These are phyloP conservation scores for Hetaerina americana DNA, from an alignment of 1,140 invertebrate genomes.

Conservation along the genomic window DNA sequence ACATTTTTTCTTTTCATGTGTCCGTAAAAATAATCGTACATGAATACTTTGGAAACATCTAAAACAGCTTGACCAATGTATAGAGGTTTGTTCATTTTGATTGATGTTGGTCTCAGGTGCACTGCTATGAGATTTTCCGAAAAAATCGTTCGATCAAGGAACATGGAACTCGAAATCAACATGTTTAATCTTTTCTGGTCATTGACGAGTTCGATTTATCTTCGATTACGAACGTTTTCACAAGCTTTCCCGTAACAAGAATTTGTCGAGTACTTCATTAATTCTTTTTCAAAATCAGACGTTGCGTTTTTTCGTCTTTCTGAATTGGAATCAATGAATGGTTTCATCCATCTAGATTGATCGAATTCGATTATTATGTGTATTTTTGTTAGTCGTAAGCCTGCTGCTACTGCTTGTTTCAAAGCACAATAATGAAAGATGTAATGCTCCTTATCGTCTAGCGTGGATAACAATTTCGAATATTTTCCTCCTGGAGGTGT, in stretches of 20 bases:
- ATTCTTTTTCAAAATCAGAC: conserved; percentile 35
- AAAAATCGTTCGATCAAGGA: conserved; percentile 22
- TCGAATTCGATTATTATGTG: conserved; percentile 25
- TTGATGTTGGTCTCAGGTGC: not conserved
- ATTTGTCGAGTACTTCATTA: conserved; percentile 37
- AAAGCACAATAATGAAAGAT: conserved; percentile 26
- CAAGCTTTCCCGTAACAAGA: conserved; percentile 33
- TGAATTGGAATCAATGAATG: conserved; percentile 26
- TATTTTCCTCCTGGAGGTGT: conserved; percentile 5
- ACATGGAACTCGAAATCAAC: conserved; percentile 28
- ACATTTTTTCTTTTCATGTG: not conserved
- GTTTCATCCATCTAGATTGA: conserved; percentile 25
- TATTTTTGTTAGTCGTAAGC: conserved; percentile 24
- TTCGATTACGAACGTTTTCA: conserved; percentile 32
- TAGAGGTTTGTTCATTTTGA: not conserved
- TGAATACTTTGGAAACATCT: not conserved
- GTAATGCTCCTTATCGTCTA: conserved; percentile 23
- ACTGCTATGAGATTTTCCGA: conserved; percentile 9
- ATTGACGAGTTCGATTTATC: conserved; percentile 26
- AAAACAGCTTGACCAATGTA: not conserved
- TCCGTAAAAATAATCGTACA: conserved; percentile 1
- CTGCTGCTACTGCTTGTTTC: conserved; percentile 21
- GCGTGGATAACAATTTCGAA: conserved; percentile 17
- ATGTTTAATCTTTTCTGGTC: conserved; percentile 22
- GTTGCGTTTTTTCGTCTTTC: conserved; percentile 20